Conservation (phyloP, 2,888 invertebrate genomes). For the Aspidapion aeneum region DNA sequence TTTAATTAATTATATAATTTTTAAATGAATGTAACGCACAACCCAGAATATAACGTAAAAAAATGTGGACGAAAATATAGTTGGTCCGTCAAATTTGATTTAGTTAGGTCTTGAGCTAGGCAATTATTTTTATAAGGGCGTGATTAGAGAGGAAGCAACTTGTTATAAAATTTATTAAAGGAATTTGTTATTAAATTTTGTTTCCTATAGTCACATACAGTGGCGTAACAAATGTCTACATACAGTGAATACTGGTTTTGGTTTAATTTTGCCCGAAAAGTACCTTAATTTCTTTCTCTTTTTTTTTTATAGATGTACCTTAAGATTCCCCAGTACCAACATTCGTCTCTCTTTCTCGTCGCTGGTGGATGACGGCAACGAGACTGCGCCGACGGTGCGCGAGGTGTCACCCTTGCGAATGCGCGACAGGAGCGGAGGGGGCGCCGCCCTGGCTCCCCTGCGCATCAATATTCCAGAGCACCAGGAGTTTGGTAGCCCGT, state of each 20-base stretch:
- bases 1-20: no score
- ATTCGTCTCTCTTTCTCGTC: constrained; percentile 94
- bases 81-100: no score
- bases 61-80: no score
- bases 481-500: constrained; percentile 73
- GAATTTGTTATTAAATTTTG: not conserved
- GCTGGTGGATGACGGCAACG: constrained; percentile 70
- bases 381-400: constrained; percentile 48
- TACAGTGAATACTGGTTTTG: no score
- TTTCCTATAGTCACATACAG: not conserved
- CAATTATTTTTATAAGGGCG: no score
- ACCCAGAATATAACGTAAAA: no score
- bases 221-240: no score
- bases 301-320: constrained; percentile 74
- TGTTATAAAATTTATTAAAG: not conserved
- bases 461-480: constrained; percentile 85
- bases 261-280: no score
- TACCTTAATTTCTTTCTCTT: no score
- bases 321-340: constrained; percentile 96
- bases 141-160: not conserved
- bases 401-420: constrained; percentile 44
- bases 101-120: no score
- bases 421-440: constrained; percentile 44
- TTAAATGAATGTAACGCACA: no score
- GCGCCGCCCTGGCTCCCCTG: constrained; percentile 64